Percentiles rank a stretch among this genome's conserved stretches.
These are phyloP conservation scores for Dryococelus australis DNA, from an alignment of 2,888 invertebrate genomes.

Conservation along the genomic window DNA sequence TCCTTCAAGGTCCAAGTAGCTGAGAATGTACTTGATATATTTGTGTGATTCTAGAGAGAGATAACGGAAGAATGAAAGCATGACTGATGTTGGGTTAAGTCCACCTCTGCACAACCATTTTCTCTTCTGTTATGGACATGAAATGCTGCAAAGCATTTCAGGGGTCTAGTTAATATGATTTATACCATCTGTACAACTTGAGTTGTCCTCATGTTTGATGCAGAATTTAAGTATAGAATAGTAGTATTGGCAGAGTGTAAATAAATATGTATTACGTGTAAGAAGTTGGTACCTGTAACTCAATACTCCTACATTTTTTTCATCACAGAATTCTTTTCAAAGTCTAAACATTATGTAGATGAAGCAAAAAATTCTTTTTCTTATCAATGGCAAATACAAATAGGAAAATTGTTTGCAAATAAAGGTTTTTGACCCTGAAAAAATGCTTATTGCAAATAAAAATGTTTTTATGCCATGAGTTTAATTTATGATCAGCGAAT, in stretches of 20 bases:
- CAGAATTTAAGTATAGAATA: not conserved
- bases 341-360: not conserved
- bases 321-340: not conserved
- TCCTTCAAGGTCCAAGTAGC: slow-evolving; percentile 1
- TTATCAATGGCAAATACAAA: not conserved
- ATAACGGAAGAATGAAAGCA: not conserved
- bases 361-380: not conserved
- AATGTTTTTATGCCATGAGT: not conserved
- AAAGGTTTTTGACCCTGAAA: not conserved
- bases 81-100: not conserved
- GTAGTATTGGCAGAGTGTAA: not conserved
- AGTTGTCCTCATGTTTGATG: not conserved
- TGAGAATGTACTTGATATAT: not conserved
- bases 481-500: not conserved
- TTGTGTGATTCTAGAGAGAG: not conserved
- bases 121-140: not conserved
- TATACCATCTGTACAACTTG: not conserved
- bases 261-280: slow-evolving; percentile 24
- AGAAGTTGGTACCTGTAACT: slow-evolving; percentile 27
- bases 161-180: not conserved
- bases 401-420: not conserved
- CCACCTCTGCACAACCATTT: not conserved
- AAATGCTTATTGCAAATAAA: not conserved
- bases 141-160: not conserved
- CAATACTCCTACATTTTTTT: slow-evolving; percentile 20